These are phyloP conservation scores for Ennomos erosarius DNA, from an alignment of 2,888 invertebrate species.

Conservation along the genomic window DNA sequence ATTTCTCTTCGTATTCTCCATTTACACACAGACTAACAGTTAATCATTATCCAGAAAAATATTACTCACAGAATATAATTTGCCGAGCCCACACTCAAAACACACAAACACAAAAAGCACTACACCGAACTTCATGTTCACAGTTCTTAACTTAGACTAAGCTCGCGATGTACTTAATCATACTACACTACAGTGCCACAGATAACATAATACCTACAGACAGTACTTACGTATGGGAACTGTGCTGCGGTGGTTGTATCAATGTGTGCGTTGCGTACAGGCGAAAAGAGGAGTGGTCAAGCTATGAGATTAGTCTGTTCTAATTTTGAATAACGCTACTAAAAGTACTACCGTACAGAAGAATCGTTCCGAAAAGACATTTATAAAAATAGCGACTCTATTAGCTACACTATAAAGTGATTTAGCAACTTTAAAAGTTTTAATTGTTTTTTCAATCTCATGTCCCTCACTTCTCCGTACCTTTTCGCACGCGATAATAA, in stretches of 20 bases:
- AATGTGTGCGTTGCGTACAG: conserved; percentile 35
- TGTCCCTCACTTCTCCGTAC: no score
- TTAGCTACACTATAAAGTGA: no score
- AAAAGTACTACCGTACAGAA: no score
- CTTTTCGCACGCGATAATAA: no score
- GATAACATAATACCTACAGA: no score
- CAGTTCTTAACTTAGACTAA: conserved; percentile 37
- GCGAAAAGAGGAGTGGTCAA: conserved; percentile 24
- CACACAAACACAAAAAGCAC: conserved; percentile 27
- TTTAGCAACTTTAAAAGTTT: no score
- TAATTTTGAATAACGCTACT: conserved; percentile 3
- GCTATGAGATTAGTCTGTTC: background rate
- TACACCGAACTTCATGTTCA: conserved; percentile 33
- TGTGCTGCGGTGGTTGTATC: conserved; percentile 27
- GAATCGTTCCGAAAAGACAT: no score
- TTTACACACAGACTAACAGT: background rate
- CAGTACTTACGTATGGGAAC: conserved; percentile 13
- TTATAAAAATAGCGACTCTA: no score
- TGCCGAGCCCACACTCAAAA: conserved; percentile 24
- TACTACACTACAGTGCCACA: conserved; percentile 3
- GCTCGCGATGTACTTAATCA: conserved; percentile 29
- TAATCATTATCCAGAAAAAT: background rate
- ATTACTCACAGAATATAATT: conserved; percentile 28
- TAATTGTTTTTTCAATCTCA: no score
- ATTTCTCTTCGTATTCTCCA: no score